Conservation (phyloP, 2,797 vertebrate species). For the Sebastes jordani region DNA sequence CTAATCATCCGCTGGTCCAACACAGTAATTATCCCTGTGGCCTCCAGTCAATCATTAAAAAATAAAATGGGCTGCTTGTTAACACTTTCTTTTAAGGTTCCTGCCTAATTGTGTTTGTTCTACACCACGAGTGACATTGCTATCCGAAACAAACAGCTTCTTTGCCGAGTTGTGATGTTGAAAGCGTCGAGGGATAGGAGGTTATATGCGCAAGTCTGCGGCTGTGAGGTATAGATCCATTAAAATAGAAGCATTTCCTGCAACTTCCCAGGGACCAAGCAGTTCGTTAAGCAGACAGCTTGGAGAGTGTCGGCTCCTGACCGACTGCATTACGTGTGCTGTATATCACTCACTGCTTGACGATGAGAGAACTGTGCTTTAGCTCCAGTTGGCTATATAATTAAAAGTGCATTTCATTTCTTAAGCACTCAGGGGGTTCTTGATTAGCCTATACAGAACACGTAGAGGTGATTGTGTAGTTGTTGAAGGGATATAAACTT, state of each 20-base stretch:
- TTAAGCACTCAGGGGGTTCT: conserved; percentile 17
- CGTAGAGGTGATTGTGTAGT: not conserved
- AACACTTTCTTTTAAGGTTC: not conserved
- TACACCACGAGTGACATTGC: not conserved
- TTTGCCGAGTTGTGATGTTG: conserved; percentile 5
- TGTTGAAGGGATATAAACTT: not conserved
- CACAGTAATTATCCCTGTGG: not conserved
- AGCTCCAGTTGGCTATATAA: conserved; percentile 60
- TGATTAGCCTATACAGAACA: not conserved
- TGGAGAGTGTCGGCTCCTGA: conserved; percentile 31
- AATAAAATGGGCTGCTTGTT: not conserved
- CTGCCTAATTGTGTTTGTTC: not conserved
- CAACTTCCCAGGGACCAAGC: conserved; percentile 26
- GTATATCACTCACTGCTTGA: conserved; percentile 41
- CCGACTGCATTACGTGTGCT: conserved; percentile 32
- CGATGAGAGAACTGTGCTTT: conserved; percentile 36
- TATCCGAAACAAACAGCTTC: not conserved
- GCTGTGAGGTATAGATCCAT: conserved; percentile 58
- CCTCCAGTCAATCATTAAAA: conserved; percentile 21
- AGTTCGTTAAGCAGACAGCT: conserved; percentile 58
- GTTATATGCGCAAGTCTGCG: conserved; percentile 10
- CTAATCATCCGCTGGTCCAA: conserved; percentile 2
- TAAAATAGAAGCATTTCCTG: conserved; percentile 43
- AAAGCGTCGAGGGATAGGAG: not conserved
- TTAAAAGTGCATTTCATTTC: conserved; percentile 66